Evolutionary conservation across 2,113 vertebrate species (phyloP).

Genomic region (Parus major): DNA sequence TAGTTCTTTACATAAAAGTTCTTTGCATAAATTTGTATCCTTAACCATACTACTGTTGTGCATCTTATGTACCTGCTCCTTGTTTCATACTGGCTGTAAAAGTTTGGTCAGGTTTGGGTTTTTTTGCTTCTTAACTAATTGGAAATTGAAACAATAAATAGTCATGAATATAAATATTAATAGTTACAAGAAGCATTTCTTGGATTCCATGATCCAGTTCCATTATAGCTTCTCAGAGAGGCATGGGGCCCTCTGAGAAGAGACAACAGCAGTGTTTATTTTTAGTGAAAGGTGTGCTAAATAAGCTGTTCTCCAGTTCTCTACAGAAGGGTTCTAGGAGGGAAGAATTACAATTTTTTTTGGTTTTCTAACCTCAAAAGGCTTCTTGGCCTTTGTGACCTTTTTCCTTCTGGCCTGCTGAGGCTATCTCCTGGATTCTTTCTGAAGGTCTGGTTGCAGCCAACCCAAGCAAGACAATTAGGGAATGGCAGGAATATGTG

Average conservation of each 20-base stretch:
- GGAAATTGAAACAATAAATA: not conserved
- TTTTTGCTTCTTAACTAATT: not conserved
- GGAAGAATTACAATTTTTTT: not conserved
- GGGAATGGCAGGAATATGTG: rapidly evolving
- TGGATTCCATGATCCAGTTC: not conserved
- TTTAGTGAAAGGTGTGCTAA: not conserved
- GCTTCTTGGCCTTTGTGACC: not conserved
- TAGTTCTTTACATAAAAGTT: not conserved
- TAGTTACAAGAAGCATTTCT: not conserved
- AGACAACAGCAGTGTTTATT: not conserved
- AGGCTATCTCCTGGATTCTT: not conserved
- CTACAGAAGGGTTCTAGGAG: not conserved
- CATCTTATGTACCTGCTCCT: not conserved
- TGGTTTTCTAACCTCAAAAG: not conserved
- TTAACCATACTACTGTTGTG: not conserved
- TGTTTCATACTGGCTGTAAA: not conserved
- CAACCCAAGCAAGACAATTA: not conserved
- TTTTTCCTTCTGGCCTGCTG: not conserved
- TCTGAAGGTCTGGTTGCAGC: not conserved
- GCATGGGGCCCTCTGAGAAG: not conserved
- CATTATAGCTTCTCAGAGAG: not conserved
- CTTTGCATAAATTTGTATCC: not conserved
- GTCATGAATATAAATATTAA: not conserved
- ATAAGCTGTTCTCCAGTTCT: not conserved
- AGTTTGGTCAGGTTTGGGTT: not conserved